phyloP scores from a whole-genome alignment of 2,797 vertebrate genomes.

The Thaleichthys pacificus region DNA sequence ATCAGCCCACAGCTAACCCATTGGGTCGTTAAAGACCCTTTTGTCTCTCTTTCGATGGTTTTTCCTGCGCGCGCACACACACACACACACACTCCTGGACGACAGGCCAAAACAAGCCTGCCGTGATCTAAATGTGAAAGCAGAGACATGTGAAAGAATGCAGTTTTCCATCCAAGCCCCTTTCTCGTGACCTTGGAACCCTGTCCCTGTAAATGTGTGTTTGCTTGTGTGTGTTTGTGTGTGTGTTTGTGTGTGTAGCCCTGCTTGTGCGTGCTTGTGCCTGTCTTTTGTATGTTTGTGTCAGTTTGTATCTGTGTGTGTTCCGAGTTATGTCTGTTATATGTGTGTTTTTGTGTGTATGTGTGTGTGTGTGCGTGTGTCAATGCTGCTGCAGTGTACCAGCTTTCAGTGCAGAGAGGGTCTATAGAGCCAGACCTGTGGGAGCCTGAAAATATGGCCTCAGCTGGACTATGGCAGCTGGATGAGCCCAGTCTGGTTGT shows the following conservation, averaged over 20 bases:
- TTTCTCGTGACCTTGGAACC: slow-evolving; percentile 68
- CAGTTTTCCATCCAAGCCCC: slow-evolving; percentile 72
- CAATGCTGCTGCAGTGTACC: slow-evolving; percentile 28
- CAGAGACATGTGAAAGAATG: slow-evolving; percentile 80
- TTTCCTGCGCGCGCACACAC: neutral
- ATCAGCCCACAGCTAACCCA: neutral
- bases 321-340: slow-evolving; percentile 9
- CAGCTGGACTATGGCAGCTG: slow-evolving; percentile 33
- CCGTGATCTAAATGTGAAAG: slow-evolving; percentile 71
- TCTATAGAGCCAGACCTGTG: slow-evolving; percentile 38
- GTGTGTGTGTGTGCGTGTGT: slow-evolving; percentile 23
- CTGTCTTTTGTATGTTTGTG: slow-evolving; percentile 22
- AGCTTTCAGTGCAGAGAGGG: slow-evolving; percentile 30
- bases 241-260: slow-evolving; percentile 9
- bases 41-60: neutral
- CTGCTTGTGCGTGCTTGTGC: slow-evolving; percentile 36
- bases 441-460: slow-evolving; percentile 58
- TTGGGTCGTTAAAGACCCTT: too few species aligned
- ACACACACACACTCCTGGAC: neutral
- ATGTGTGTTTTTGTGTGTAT: slow-evolving; percentile 15
- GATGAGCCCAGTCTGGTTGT: slow-evolving; percentile 35
- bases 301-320: slow-evolving; percentile 24
- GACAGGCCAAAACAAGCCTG: slow-evolving; percentile 62
- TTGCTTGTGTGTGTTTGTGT: slow-evolving; percentile 17
- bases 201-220: slow-evolving; percentile 30